Evolutionary conservation across 2,113 vertebrate species (phyloP), one percentile per base, ranked within the genome.

Genomic region (Forbesichthys agassizii): DNA sequence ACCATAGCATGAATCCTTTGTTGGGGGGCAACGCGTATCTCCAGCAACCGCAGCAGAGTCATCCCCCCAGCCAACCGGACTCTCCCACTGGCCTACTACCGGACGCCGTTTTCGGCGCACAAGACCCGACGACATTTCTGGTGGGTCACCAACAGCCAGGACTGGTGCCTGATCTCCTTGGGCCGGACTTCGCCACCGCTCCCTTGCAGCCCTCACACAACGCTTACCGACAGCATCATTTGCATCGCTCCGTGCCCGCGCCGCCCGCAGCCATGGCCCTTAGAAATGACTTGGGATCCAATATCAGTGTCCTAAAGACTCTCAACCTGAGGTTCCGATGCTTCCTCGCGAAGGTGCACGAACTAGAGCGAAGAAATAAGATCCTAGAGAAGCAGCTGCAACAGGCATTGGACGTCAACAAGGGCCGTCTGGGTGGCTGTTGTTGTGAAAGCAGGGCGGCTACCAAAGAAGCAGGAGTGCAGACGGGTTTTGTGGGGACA

Each of bases 271-370:
- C 96, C 83, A 96, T 96, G 94, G 97, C 96, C 10, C 92, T 98
- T 42, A 94, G 97, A 68, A 99, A 98, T 81, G 97, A 98, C 93
- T 84, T 98, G 86, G 97, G 97, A 58, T 98, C 96, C 88, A 99
- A 99, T 92, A 98, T 99, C 90, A 95, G 93, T 74, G 95, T 98
- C 71, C 94, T 99, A 33, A 98, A 99, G 89, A 96, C 95, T 4
- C 95, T 98, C 60, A 98, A 98, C 73, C 89, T 98, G 73, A 92
- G 97, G 3, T 98, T 98, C 88, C 92, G 96, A 56, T 98, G 97
- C 90, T 98, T 98, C 88, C 81, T 98, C 88, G 97, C 97, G 33
- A 98, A 98, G 84, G 97, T 98, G 68, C 97, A 98, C 33, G 96
- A 98, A 70, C 80, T 98, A 73, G 97, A 98, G 91, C 93, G 97